Evolutionary conservation across 2,888 invertebrate species (phyloP), one percentile per base, ranked within the genome.

Genomic region (Lasioglossum vierecki): DNA sequence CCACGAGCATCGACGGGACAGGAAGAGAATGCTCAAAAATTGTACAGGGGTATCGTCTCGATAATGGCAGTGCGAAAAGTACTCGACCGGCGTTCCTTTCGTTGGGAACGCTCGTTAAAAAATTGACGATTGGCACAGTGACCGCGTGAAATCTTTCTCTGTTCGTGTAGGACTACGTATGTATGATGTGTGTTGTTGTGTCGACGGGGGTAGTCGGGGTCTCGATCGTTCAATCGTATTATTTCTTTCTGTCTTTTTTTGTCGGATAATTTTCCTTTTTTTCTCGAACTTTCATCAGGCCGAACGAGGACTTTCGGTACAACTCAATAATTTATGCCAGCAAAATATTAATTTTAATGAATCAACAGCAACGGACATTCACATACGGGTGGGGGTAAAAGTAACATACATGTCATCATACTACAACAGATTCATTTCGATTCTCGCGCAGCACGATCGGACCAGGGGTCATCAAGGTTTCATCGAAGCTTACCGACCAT

Each of bases 291-390:
- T 87, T 73, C 35, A n/a, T 88, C 85, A 90, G 87, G 85, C 88
- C 90, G 90, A 88, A 88, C 88, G 88, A 90, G 88, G 89, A 86
- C 86, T 88, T 91, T 35, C 88, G 88, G 87, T 91, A 89, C 90
- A 92, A 90, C 89, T 91, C 89, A 93, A 91, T 91, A 88, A 92
- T 88, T 91, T 88, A 90, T 92, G 88, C 92, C 92, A 93, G 91
- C 90, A 92, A 93, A 92, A 93, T 91, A 92, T 92, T 91, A 90
- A 90, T 91, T 93, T 92, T 92, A 93, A 93, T 92, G 90, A 92
- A 93, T 88, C 92, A 93, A 93, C 91, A 92, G 90, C 89, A 93
- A 93, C 92, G 90, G 91, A 93, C 93, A 93, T 92, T 92, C 93
- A 92, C 91, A 82, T 91, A 89, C 89, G 90, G 85, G 83, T 30